Conservation (phyloP, 2,797 vertebrate genomes). For the Aulostomus chinensis region DNA sequence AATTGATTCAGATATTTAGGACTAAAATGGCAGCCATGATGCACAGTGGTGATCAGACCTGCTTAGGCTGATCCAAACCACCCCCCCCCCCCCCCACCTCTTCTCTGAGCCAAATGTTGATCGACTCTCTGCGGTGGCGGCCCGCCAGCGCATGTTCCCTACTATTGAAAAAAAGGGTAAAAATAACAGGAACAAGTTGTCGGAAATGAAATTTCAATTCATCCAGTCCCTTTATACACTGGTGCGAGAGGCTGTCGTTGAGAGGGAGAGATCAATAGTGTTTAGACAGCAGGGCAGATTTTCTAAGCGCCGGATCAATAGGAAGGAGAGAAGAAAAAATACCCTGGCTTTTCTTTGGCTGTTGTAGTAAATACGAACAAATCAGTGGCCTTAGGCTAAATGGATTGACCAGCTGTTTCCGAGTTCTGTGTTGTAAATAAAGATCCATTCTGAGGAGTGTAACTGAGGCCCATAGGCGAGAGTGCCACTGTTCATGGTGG, state of each 20-base stretch:
- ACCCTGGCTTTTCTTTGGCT: conserved; percentile 85
- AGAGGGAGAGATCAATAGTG: conserved; percentile 91
- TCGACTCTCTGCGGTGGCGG: conserved; percentile 73
- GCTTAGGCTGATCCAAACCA: conserved; percentile 39
- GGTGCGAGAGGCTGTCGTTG: conserved; percentile 82
- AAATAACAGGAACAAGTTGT: conserved; percentile 94
- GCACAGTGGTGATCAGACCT: conserved; percentile 21
- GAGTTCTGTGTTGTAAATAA: conserved; percentile 86
- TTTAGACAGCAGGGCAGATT: conserved; percentile 94
- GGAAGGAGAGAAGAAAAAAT: conserved; percentile 85
- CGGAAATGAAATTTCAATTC: conserved; percentile 96
- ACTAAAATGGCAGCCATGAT: neutral
- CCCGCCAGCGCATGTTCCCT: conserved; percentile 74
- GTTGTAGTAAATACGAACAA: conserved; percentile 89
- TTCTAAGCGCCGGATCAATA: conserved; percentile 94
- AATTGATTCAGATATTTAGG: conserved; percentile 1
- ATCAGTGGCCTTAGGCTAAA: conserved; percentile 93
- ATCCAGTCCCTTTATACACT: conserved; percentile 91
- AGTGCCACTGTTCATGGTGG: conserved; percentile 55
- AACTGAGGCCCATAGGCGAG: conserved; percentile 71
- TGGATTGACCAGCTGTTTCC: conserved; percentile 89
- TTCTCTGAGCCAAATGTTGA: conserved; percentile 65
- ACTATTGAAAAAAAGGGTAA: conserved; percentile 78
- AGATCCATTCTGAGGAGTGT: conserved; percentile 81
- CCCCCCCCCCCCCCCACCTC: conserved; percentile 46